Conservation (phyloP, 2,113 vertebrate genomes). For the Brienomyrus brachyistius region DNA sequence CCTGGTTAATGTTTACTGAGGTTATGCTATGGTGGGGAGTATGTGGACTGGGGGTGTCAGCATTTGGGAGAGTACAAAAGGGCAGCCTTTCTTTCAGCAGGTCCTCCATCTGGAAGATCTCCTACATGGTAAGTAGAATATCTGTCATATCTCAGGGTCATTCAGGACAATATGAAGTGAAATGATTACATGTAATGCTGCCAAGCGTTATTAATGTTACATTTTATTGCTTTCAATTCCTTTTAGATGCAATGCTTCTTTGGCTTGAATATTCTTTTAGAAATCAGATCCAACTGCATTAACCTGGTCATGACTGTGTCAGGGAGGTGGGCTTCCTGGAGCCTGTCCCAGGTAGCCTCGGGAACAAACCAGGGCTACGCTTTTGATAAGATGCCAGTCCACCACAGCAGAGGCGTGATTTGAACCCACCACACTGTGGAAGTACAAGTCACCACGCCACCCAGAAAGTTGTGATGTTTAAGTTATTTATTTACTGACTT, state of each 20-base stretch:
- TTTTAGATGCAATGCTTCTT: background rate
- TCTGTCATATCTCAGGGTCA: background rate
- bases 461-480: background rate
- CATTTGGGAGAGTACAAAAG: conserved; percentile 41
- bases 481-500: background rate
- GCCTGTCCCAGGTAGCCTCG: background rate
- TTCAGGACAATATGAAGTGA: background rate
- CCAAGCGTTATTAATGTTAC: background rate
- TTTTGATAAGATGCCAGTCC: background rate
- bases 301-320: background rate
- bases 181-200: background rate
- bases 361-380: background rate
- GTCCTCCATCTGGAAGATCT: background rate
- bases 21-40: no score
- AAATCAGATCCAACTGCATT: background rate
- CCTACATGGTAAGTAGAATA: conserved; percentile 11
- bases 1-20: conserved; percentile 6
- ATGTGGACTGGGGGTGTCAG: conserved; percentile 16
- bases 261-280: background rate
- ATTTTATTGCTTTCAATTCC: background rate
- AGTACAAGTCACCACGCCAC: background rate
- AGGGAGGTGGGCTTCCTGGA: background rate
- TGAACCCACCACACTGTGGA: background rate
- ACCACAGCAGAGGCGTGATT: background rate
- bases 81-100: background rate